Percentiles rank a stretch among this genome's conserved stretches.
These are phyloP conservation scores for Pristionchus mayeri DNA, from an alignment of 2,888 invertebrate species.

Conservation along the genomic window DNA sequence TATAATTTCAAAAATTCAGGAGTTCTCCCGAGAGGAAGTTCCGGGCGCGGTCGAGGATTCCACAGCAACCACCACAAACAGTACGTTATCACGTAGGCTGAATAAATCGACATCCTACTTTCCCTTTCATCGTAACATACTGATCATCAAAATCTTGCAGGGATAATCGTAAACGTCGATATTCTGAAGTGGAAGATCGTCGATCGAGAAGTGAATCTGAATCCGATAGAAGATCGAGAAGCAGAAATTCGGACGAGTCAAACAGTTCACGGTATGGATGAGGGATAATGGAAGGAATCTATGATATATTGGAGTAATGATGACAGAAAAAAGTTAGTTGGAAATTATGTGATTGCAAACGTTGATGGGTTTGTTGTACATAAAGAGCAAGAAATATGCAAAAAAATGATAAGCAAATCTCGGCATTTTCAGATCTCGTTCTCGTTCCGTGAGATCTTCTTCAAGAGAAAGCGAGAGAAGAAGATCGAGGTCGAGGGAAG, in stretches of 20 bases:
- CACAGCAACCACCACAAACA: not conserved
- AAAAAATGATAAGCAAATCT: not conserved
- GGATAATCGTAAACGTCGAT: conserved; percentile 36
- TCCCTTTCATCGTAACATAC: not conserved
- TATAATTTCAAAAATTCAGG: not conserved
- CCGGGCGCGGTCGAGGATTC: conserved; percentile 13
- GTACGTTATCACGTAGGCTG: no score
- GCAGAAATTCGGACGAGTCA: conserved; percentile 25
- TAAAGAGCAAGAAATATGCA: not conserved
- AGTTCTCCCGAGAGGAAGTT: not conserved
- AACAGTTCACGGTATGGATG: conserved; percentile 39
- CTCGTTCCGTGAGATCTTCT: conserved; percentile 41
- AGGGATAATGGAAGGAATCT: no score
- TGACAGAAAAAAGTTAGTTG: no score
- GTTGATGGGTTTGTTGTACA: not conserved
- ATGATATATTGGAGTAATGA: no score
- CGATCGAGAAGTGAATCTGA: conserved; percentile 20
- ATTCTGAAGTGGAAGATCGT: conserved; percentile 47
- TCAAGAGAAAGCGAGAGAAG: conserved; percentile 42
- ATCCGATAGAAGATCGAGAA: conserved; percentile 31
- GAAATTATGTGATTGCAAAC: not conserved
- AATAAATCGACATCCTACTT: no score
- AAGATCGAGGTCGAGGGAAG: conserved; percentile 44
- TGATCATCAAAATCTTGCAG: not conserved
- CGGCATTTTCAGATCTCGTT: conserved; percentile 12